Conservation (phyloP, 2,113 vertebrate species). For the Raja brachyura region DNA sequence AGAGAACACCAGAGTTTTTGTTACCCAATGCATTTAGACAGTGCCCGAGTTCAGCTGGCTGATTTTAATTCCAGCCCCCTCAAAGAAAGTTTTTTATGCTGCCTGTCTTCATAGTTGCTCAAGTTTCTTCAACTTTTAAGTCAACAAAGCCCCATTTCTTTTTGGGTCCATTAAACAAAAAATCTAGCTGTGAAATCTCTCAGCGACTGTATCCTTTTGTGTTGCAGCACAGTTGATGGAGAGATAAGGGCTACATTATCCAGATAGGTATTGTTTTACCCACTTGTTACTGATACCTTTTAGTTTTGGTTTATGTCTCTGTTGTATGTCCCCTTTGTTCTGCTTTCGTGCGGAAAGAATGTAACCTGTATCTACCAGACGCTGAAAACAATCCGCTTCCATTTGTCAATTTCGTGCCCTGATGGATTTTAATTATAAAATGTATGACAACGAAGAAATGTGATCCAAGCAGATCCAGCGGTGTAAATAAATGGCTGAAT, state of each 20-base stretch:
- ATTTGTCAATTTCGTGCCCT: conserved; percentile 69
- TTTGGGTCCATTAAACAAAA: neutral
- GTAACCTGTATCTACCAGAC: conserved; percentile 52
- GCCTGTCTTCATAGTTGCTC: neutral
- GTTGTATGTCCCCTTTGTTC: conserved; percentile 38
- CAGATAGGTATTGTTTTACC: conserved; percentile 35
- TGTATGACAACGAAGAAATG: conserved; percentile 48
- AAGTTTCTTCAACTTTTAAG: conserved; percentile 18
- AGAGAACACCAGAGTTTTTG: conserved; percentile 15
- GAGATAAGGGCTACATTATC: conserved; percentile 36
- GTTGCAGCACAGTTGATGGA: neutral
- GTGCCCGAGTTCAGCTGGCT: neutral
- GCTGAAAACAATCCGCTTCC: conserved; percentile 52
- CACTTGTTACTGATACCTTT: conserved; percentile 7
- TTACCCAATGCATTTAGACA: conserved; percentile 2
- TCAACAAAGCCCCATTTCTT: conserved; percentile 23
- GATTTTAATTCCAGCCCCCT: conserved; percentile 10
- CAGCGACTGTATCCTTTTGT: conserved; percentile 24
- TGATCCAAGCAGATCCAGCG: conserved; percentile 44
- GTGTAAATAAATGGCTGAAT: conserved; percentile 48
- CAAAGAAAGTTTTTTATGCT: conserved; percentile 26
- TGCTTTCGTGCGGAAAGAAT: conserved; percentile 37
- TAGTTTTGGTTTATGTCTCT: conserved; percentile 11
- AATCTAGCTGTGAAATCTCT: conserved; percentile 33
- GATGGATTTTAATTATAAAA: conserved; percentile 63